Base-by-base conservation (phyloP, 2,113 vertebrate genomes). In the Ardeotis arabs region DNA sequence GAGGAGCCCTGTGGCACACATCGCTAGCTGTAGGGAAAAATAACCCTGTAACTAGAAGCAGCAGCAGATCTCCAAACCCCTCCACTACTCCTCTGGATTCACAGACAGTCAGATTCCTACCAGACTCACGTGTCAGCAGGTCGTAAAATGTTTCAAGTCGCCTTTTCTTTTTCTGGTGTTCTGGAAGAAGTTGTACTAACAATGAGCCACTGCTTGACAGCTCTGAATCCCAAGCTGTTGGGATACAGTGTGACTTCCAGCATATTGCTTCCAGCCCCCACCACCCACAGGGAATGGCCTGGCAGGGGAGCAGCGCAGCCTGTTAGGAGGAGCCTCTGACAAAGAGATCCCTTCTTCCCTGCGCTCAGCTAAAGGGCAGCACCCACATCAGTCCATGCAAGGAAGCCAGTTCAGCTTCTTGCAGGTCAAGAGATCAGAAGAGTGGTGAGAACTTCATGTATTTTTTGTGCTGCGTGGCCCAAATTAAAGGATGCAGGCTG, bases 231-330 rank as follows among this genome's bases (percentile, higher is more conserved):
- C 94, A 95, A 86, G 94, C 92, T 96, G 92, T 96, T 92, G 96
- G 95, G 84, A 96, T 96, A 95, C 92, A 96, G 96, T 95, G 80
- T 83, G 91, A 95, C 93, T 96, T 97, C 89, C 90, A 95, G 49
- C 92, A 94, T 94, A 92, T 86, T 96, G 89, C 79, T 74, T 93
- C 90, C 93, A 97, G 96, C 89, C 96, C 93, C 90, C 94, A 95
- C 92, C 93, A 96, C 94, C 94, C 94, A 84, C 97, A 0, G 81
- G 93, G 85, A 97, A 96, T 96, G 94, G 95, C 90, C 95, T 96
- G 94, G 93, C 97, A 96, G 81, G 81, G 75, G 83, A 94, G 95
- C 88, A 73, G 93, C 77, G 78, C 95, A 96, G 93, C 82, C 92
- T 89, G 82, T 50, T 73, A 95, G 87, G 87, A 97, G 95, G 80